Percentiles rank a stretch among this genome's conserved stretches.
Conservation (phyloP, 2,113 vertebrate species). For the Stomatorhinus ivindoensis region DNA sequence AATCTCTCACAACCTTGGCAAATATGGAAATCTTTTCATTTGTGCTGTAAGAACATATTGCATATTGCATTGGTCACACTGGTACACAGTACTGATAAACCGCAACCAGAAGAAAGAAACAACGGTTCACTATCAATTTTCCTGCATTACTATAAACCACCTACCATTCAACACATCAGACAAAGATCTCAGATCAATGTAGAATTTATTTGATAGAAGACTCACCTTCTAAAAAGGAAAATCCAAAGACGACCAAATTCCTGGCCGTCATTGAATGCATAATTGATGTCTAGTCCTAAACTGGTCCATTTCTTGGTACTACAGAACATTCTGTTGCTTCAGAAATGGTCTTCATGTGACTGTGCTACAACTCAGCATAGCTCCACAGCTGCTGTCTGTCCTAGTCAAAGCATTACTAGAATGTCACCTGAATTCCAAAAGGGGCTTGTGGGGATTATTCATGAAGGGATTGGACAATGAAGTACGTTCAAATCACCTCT, state of each 20-base stretch:
- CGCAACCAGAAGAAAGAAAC: neutral
- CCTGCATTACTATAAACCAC: neutral
- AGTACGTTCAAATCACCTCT: neutral
- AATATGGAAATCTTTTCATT: neutral
- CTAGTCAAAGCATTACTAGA: neutral
- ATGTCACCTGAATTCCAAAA: neutral
- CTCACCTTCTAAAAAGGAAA: neutral
- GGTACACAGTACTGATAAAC: neutral
- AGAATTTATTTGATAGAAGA: neutral
- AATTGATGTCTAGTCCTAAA: neutral
- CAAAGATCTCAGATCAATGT: neutral
- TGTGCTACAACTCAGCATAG: neutral
- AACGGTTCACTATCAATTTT: neutral
- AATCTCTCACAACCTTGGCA: neutral
- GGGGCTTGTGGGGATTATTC: neutral
- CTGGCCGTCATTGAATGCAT: neutral
- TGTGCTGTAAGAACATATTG: neutral
- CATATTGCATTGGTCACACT: neutral
- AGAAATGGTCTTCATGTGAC: neutral
- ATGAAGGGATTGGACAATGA: neutral
- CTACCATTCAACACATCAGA: neutral
- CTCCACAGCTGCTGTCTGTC: neutral
- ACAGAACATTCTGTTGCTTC: neutral
- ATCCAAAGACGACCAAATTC: neutral
- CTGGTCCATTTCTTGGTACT: neutral